These are phyloP conservation scores for Oreochromis spilurus DNA, from an alignment of 2,113 vertebrate species.

Conservation along the genomic window DNA sequence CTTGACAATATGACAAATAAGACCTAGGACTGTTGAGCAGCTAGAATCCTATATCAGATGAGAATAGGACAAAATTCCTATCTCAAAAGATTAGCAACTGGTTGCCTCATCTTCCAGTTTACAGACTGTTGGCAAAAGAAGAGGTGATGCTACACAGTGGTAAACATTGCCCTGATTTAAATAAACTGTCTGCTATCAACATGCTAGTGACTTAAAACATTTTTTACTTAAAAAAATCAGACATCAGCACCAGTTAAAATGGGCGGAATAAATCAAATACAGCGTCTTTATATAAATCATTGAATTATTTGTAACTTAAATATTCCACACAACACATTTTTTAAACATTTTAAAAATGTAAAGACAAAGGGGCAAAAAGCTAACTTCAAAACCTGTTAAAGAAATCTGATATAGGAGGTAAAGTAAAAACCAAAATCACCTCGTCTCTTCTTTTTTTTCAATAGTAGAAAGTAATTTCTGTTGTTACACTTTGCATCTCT, in stretches of 20 bases:
- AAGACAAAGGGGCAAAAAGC: background rate
- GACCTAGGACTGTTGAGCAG: background rate
- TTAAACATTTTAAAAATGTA: background rate
- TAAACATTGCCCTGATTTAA: background rate
- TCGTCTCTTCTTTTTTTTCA: background rate
- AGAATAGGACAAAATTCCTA: background rate
- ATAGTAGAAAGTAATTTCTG: background rate
- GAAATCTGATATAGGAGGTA: background rate
- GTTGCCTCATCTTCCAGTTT: background rate
- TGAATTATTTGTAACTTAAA: background rate
- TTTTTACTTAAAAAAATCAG: rapidly evolving
- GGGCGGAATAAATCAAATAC: rapidly evolving
- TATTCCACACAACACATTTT: rapidly evolving
- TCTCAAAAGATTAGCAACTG: background rate
- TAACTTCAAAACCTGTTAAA: background rate
- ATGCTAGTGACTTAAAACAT: background rate
- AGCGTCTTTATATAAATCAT: background rate
- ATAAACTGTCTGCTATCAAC: background rate
- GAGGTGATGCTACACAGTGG: background rate
- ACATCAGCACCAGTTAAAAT: background rate
- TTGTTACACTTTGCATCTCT: background rate
- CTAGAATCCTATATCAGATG: background rate
- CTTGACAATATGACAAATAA: background rate
- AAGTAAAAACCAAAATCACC: background rate
- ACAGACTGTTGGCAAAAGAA: background rate